Percentiles rank a stretch among this genome's conserved stretches.
These are phyloP conservation scores for Armadillidium nasatum DNA, from an alignment of 1,140 invertebrate species.

Conservation along the genomic window DNA sequence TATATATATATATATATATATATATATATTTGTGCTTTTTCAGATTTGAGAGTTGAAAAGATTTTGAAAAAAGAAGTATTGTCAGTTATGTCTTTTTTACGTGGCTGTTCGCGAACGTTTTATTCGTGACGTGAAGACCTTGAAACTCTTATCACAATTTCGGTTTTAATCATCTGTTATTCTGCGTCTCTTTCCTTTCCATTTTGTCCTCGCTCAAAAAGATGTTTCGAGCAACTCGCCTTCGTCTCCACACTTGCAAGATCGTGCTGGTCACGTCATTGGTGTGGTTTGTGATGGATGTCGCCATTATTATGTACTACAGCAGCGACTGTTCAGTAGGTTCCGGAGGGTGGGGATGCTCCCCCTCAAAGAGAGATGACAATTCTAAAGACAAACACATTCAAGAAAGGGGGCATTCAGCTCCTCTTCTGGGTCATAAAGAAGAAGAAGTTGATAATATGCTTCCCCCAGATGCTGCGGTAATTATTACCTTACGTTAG, in stretches of 20 bases:
- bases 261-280: constrained; percentile 89
- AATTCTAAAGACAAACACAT: background rate
- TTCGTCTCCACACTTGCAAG: constrained; percentile 73
- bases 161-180: no score
- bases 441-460: background rate
- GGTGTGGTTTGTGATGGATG: constrained; percentile 91
- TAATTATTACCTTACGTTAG: background rate
- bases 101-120: no score
- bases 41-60: no score
- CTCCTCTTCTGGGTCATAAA: background rate
- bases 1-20: no score
- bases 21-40: no score
- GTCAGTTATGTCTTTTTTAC: no score
- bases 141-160: no score
- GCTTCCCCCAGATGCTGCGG: background rate
- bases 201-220: background rate
- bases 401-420: background rate
- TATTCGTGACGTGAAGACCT: no score
- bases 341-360: constrained; percentile 1
- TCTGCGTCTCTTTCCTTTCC: no score
- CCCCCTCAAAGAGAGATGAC: background rate
- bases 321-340: constrained; percentile 71
- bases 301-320: constrained; percentile 85
- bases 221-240: constrained; percentile 68
- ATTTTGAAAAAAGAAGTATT: no score